Percentiles rank a stretch among this genome's conserved stretches.
Conservation (phyloP, 2,888 invertebrate genomes). For the Agriotes lineatus region DNA sequence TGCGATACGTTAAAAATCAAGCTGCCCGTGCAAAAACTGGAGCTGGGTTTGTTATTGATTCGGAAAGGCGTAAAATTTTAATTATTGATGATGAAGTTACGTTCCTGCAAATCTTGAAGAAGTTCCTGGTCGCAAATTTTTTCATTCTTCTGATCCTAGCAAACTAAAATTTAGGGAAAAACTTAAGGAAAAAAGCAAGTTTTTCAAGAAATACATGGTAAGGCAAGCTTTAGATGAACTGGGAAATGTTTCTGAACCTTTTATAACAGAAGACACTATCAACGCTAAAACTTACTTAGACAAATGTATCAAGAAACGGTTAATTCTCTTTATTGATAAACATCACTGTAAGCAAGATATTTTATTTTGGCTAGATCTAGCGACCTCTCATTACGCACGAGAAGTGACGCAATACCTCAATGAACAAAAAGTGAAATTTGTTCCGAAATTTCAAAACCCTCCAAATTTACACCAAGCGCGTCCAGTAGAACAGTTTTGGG, state of each 20-base stretch:
- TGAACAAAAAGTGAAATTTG: too few species aligned
- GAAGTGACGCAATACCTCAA: too few species aligned
- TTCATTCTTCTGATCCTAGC: background rate
- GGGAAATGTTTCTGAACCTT: constrained; percentile 2
- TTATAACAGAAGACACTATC: background rate
- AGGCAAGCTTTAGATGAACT: background rate
- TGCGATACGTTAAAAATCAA: background rate
- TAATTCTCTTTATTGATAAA: constrained; percentile 1
- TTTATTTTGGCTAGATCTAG: constrained; percentile 1
- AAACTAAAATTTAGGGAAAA: background rate
- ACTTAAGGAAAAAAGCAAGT: background rate
- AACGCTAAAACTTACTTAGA: background rate
- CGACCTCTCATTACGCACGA: background rate
- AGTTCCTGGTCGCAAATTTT: background rate
- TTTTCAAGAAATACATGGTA: background rate
- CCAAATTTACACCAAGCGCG: background rate
- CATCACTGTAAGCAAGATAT: background rate
- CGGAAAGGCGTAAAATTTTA: background rate
- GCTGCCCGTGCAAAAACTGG: background rate
- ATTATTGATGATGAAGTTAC: background rate
- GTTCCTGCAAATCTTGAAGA: background rate
- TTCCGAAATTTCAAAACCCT: too few species aligned
- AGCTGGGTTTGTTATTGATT: background rate
- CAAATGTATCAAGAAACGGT: too few species aligned
- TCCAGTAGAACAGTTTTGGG: background rate